phyloP scores from a whole-genome alignment of 1,140 invertebrate genomes.

The Macrostomum lignano region DNA sequence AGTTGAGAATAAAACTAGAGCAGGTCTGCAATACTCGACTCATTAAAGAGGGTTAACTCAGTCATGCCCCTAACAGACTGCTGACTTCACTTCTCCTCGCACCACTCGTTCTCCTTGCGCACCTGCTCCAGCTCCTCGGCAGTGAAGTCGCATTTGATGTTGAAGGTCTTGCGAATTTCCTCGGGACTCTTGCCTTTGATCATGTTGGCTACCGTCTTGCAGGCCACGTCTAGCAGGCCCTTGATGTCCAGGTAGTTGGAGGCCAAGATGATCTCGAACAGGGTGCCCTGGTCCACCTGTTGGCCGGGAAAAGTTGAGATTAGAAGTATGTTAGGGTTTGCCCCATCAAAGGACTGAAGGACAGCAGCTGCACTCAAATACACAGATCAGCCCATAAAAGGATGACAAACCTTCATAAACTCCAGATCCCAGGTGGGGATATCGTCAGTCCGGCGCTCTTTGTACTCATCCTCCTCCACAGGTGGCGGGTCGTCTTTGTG shows the following conservation, averaged over 20 bases:
- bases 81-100: constrained; percentile 5
- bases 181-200: constrained; percentile 41
- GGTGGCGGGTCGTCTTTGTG: constrained; percentile 56
- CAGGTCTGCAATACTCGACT: no score
- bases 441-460: constrained; percentile 88
- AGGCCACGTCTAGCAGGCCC: constrained; percentile 73
- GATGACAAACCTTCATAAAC: constrained; percentile 70
- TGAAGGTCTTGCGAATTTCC: constrained; percentile 93
- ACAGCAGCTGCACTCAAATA: no score
- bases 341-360: no score
- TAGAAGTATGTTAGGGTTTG: no score
- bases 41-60: no score
- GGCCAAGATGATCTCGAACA: constrained; percentile 74
- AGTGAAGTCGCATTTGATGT: constrained; percentile 95
- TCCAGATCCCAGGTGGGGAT: constrained; percentile 96
- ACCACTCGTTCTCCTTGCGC: constrained; percentile 5
- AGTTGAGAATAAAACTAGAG: no score
- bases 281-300: constrained; percentile 73
- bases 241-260: constrained; percentile 98
- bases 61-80: no score
- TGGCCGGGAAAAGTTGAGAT: no score
- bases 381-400: no score
- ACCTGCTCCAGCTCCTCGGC: constrained; percentile 57
- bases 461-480: constrained; percentile 75
- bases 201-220: constrained; percentile 85